phyloP scores from a whole-genome alignment of 2,888 invertebrate genomes.

The Nephrotoma flavescens region DNA sequence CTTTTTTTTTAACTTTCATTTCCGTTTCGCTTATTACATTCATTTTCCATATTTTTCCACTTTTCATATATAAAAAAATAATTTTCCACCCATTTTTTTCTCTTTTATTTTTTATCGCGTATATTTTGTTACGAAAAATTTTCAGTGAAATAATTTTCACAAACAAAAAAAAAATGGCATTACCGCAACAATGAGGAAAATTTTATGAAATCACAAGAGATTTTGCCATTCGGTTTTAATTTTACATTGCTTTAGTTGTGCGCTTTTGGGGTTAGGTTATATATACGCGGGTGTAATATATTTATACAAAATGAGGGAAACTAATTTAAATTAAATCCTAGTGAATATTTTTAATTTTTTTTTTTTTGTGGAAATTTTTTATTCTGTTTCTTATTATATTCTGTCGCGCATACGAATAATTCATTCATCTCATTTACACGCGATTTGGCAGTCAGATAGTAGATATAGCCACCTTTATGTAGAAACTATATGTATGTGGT shows the following conservation, averaged over 20 bases:
- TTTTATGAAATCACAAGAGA: neutral
- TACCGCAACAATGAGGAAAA: neutral
- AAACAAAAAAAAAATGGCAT: neutral
- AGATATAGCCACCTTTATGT: too few relatives aligned
- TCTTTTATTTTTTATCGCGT: neutral
- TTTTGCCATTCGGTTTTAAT: neutral
- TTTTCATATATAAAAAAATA: neutral
- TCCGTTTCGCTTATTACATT: neutral
- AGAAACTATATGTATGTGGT: too few relatives aligned
- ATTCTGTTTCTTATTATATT: neutral
- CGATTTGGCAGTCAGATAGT: neutral
- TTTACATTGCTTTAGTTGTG: neutral
- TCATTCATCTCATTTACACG: neutral
- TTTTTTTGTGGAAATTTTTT: neutral
- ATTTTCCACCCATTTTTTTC: neutral
- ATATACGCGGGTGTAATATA: neutral
- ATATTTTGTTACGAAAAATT: neutral
- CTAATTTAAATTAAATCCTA: neutral
- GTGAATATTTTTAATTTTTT: neutral
- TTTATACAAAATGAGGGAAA: neutral
- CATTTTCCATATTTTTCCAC: neutral
- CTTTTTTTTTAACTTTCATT: neutral
- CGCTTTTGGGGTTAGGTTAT: neutral
- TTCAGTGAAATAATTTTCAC: neutral
- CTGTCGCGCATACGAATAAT: neutral